These are phyloP conservation scores for Lineus longissimus DNA, from an alignment of 1,140 invertebrate genomes.

Conservation along the genomic window DNA sequence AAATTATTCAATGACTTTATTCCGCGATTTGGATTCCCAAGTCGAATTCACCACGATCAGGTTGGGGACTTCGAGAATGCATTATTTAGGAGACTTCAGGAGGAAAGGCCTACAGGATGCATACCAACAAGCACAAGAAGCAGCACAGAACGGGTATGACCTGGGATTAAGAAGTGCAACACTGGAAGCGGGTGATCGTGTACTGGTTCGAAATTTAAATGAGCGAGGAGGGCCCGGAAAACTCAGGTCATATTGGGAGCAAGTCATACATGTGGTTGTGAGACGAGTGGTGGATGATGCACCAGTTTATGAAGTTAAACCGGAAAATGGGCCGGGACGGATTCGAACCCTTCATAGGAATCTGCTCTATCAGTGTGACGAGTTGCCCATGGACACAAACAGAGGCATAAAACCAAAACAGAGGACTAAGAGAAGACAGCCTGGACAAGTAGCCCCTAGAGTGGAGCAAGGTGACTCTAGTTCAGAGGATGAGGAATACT, in stretches of 20 bases:
- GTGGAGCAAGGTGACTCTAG: too few relatives aligned
- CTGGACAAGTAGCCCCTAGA: too few relatives aligned
- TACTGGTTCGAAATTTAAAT: slow-evolving; percentile 20
- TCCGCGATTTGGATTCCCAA: slow-evolving; percentile 20
- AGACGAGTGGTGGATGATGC: slow-evolving; percentile 11
- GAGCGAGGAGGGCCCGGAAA: slow-evolving; percentile 26
- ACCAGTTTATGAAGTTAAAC: slow-evolving; percentile 20
- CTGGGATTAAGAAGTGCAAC: not conserved
- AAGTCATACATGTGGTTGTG: slow-evolving; percentile 11
- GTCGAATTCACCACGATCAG: slow-evolving; percentile 22
- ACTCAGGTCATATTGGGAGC: slow-evolving; percentile 19
- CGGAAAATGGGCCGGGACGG: slow-evolving; percentile 2
- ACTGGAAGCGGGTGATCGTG: slow-evolving; percentile 19
- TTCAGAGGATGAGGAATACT: too few relatives aligned
- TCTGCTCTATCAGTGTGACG: slow-evolving; percentile 15
- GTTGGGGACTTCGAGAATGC: slow-evolving; percentile 21
- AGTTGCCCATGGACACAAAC: not conserved
- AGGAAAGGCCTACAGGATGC: slow-evolving; percentile 6
- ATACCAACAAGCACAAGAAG: not conserved
- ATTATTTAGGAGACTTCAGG: slow-evolving; percentile 17
- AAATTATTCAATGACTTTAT: slow-evolving; percentile 23
- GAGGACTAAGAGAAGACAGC: too few relatives aligned
- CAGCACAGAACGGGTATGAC: slow-evolving; percentile 6
- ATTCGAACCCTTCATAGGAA: slow-evolving; percentile 1
- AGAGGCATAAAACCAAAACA: too few relatives aligned